These are phyloP conservation scores for Malacoraja senta DNA, from an alignment of 2,797 vertebrate genomes.

Conservation along the genomic window DNA sequence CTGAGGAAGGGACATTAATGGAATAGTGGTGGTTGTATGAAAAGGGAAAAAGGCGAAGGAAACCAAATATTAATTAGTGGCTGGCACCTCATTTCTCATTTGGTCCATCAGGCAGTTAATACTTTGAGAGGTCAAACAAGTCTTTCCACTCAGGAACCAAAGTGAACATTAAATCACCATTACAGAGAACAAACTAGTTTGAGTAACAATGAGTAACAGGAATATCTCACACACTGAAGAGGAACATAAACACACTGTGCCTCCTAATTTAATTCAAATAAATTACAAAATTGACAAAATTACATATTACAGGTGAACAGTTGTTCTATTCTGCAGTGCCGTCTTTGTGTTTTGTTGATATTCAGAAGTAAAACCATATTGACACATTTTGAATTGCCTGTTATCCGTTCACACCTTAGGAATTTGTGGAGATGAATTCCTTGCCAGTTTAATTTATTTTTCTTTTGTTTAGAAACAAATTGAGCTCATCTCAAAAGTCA, in stretches of 20 bases:
- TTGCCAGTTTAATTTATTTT: background rate
- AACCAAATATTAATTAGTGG: slow-evolving; percentile 61
- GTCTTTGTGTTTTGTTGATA: background rate
- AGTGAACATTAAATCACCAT: background rate
- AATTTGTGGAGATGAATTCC: background rate
- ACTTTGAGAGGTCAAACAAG: slow-evolving; percentile 54
- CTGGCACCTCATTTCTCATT: slow-evolving; percentile 58
- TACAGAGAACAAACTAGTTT: background rate
- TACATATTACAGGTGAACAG: background rate
- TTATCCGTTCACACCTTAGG: background rate
- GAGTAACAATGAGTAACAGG: background rate
- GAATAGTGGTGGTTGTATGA: slow-evolving; percentile 41
- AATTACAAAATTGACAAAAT: background rate
- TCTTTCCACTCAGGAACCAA: slow-evolving; percentile 47
- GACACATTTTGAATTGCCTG: background rate
- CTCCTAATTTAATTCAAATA: slow-evolving; percentile 1
- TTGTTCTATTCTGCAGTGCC: background rate
- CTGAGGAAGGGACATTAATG: slow-evolving; percentile 58
- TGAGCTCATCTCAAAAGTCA: too few relatives aligned
- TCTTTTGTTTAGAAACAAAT: too few relatives aligned
- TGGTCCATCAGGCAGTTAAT: slow-evolving; percentile 59
- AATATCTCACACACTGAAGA: too few relatives aligned
- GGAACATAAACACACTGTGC: too few relatives aligned
- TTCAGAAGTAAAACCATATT: background rate
- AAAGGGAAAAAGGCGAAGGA: slow-evolving; percentile 53